Evolutionary conservation across 2,797 vertebrate genomes (phyloP), one percentile per base, ranked within the genome.

Genomic region (Sarcoramphus papa): DNA sequence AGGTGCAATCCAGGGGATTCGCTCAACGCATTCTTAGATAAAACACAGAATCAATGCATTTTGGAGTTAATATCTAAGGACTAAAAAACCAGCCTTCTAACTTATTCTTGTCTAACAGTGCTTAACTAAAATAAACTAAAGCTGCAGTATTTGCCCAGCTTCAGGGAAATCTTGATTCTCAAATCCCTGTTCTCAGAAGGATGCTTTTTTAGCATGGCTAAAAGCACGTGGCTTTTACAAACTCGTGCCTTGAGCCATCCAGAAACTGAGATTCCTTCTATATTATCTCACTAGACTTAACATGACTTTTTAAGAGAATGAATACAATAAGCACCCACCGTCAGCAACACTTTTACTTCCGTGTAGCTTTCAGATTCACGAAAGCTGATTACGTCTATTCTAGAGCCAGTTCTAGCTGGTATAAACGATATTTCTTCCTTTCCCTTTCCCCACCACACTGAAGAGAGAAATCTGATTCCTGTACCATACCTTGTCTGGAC

Each of bases 1-100:
- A 0, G 99, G 99, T 45, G 99, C 99, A 2, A 99, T 99, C 99
- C 99, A 99, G 0, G 99, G 99, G 92, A 99, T 99, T 9, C 99
- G 97, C 85, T 99, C 98, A 8, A 99, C 99, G 3, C 99, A 98
- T 91, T 99, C 99, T 99, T 95, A 68, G 86, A 45, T 22, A 89
- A 81, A 92, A 67, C 14, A 88, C 51, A 90, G 48, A 68, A 77
- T 16, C 47, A 17, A 24, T 28, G 27, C n/a, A 19, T 2, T 12
- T 6, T 12, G 30, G 12, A 37, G n/a, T 16, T 47, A 45, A 1
- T 1, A 14, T 2, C 17, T 3, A 59, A 69, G 70, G 18, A 37
- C 31, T 31, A 35, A 27, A n/a, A 56, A 25, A 16, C 0, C 57
- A 84, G 33, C 53, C 54, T 59, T 19, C 65, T 12, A 30, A 7